A percentile compares a stretch with the other conserved stretches of the same genome.
These are phyloP conservation scores for Eumeta japonica DNA, from an alignment of 1,140 invertebrate species.

Conservation along the genomic window DNA sequence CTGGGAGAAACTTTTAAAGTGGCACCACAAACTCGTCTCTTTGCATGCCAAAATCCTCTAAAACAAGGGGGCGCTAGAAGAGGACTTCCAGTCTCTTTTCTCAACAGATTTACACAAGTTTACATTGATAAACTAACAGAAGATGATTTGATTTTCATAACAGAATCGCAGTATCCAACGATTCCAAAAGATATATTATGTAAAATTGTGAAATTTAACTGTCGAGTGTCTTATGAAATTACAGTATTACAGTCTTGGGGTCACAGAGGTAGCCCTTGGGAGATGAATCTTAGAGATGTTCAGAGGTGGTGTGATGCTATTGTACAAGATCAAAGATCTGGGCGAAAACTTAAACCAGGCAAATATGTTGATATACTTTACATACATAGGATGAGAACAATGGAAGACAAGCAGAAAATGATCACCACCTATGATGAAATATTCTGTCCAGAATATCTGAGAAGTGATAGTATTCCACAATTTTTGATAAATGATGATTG, in stretches of 20 bases:
- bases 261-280: conserved; percentile 83
- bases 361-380: conserved; percentile 77
- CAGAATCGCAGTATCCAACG: conserved; percentile 57
- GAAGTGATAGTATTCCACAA: conserved; percentile 45
- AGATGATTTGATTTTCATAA: conserved; percentile 72
- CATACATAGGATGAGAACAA: conserved; percentile 75
- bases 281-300: conserved; percentile 95
- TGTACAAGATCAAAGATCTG: conserved; percentile 26
- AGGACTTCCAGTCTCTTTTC: conserved; percentile 93
- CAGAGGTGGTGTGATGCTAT: conserved; percentile 86
- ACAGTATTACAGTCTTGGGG: conserved; percentile 68
- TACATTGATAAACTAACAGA: conserved; percentile 79
- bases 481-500: conserved; percentile 55
- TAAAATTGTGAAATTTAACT: conserved; percentile 82
- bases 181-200: conserved; percentile 60
- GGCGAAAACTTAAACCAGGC: conserved; percentile 55
- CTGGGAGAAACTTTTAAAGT: conserved; percentile 84
- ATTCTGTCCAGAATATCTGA: conserved; percentile 58
- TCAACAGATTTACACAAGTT: conserved; percentile 98
- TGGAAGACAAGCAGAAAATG: conserved; percentile 69
- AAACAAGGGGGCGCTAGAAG: conserved; percentile 92
- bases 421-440: conserved; percentile 60
- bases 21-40: conserved; percentile 77
- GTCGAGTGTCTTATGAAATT: conserved; percentile 64
- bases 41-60: conserved; percentile 98